Percentiles rank a stretch among this genome's conserved stretches.
Evolutionary conservation across 1,140 invertebrate species (phyloP).

Genomic region (Cephus cinctus): DNA sequence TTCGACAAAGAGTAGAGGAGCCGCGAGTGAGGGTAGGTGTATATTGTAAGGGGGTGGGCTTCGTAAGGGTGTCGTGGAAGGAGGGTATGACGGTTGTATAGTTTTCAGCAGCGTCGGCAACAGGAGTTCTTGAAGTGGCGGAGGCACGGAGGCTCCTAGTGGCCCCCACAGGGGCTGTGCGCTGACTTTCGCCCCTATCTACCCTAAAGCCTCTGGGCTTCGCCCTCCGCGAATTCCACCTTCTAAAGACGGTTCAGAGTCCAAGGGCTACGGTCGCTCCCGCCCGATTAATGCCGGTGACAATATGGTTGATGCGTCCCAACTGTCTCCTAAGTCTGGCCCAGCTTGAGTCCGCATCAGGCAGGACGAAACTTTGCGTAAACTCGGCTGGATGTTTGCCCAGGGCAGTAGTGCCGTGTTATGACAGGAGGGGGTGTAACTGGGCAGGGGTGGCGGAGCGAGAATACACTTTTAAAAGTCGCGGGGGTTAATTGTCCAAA

Average conservation of each 20-base stretch:
- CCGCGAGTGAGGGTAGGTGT: too few relatives aligned
- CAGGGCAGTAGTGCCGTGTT: too few relatives aligned
- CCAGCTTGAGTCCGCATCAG: too few relatives aligned
- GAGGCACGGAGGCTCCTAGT: constrained; percentile 45
- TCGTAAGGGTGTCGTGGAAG: too few relatives aligned
- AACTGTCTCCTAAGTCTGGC: constrained; percentile 20
- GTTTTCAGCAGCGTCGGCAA: constrained; percentile 44
- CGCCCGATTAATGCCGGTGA: constrained; percentile 19
- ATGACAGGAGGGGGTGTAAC: too few relatives aligned
- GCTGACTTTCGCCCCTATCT: constrained; percentile 39
- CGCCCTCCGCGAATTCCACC: not conserved
- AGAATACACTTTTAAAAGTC: constrained; percentile 9
- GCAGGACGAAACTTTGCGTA: too few relatives aligned
- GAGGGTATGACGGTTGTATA: constrained; percentile 16
- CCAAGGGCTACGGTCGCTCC: not conserved
- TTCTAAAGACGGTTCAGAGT: not conserved
- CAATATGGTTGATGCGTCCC: constrained; percentile 22
- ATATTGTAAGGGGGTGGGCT: too few relatives aligned
- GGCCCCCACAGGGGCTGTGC: constrained; percentile 51
- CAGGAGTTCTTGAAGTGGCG: constrained; percentile 42
- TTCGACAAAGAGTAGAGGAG: too few relatives aligned
- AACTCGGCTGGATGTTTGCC: too few relatives aligned
- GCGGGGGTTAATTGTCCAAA: not conserved
- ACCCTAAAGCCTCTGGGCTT: constrained; percentile 14
- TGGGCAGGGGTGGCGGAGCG: constrained; percentile 23